Conservation (phyloP, 2,888 invertebrate genomes). For the Eupithecia centaureata region DNA sequence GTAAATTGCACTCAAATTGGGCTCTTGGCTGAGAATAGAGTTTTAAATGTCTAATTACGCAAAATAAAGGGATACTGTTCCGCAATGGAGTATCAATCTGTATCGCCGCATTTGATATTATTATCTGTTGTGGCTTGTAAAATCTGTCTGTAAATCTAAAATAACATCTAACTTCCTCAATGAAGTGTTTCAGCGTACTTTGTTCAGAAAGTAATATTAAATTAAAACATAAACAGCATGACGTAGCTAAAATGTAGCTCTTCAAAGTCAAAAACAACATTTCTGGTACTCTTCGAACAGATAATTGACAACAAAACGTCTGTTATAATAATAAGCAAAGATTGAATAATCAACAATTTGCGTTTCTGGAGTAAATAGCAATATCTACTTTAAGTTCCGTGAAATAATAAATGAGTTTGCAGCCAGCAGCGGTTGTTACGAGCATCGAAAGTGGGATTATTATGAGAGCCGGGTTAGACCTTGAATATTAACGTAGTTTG, state of each 20-base stretch:
- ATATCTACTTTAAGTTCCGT: constrained; percentile 46
- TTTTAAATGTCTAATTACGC: constrained; percentile 78
- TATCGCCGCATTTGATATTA: constrained; percentile 51
- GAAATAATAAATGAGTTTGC: constrained; percentile 50
- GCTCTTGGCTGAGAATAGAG: constrained; percentile 74
- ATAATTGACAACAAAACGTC: constrained; percentile 51
- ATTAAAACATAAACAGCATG: constrained; percentile 7
- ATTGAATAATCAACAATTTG: constrained; percentile 49
- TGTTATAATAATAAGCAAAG: constrained; percentile 45
- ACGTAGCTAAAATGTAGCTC: constrained; percentile 7
- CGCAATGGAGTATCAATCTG: constrained; percentile 69
- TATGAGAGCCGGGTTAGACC: constrained; percentile 44
- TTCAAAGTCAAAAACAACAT: constrained; percentile 46
- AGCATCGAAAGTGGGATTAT: constrained; percentile 46
- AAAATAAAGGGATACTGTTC: constrained; percentile 72
- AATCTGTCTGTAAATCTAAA: constrained; percentile 31
- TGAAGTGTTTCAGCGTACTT: not conserved
- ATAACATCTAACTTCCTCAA: constrained; percentile 22
- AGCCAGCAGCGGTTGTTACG: constrained; percentile 36
- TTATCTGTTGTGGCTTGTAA: constrained; percentile 32
- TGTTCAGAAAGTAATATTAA: constrained; percentile 3
- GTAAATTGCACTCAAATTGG: constrained; percentile 78
- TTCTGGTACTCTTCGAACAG: constrained; percentile 41
- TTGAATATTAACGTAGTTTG: constrained; percentile 58
- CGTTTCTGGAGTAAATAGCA: constrained; percentile 45